Base-by-base conservation (phyloP, 1,140 invertebrate genomes). In the Drosophila persimilis region DNA sequence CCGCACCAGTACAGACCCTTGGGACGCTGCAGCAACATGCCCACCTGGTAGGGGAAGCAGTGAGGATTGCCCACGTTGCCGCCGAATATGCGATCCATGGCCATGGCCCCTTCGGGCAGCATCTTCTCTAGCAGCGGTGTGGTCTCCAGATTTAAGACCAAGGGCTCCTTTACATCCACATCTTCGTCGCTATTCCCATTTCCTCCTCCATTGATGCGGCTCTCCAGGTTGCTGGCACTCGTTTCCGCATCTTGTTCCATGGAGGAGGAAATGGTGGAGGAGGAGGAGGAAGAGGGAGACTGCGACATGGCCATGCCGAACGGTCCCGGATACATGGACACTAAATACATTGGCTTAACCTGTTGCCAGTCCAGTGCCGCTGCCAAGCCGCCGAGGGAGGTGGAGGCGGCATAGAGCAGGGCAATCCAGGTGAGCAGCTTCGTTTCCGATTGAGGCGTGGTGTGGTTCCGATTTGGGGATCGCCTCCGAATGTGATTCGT, bases 1-100 rank as follows among this genome's bases (percentile, higher is more conserved):
- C 94, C 94, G 80, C 94, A 95, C 90, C 90, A 91, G 53, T 91
- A 90, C 0, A 91, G 74, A 59, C 90, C 90, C 52, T 90, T 89
- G 1, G 90, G 90, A 6, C 90, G 62, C 47, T 91, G 89, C 44
- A 91, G 62, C 24, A 91, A 71, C 60, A 92, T 80, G 22, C 91
- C 91, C 17, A 90, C 91, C 71, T 92, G 91, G 67, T 92, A 92
- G 35, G 91, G 91, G 44, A 91, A 86, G 17, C 85, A 85, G 46
- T 91, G 74, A 0, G 80, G 88, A 45, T 79, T 71, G 6, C 90
- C 91, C 17, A 91, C 90, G 55, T 77, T 78, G 13, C 91, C 91
- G 24, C 91, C 91, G 58, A 92, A 91, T 52, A 92, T 91, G 22
- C 83, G 83, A 73, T 88, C 83, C 83, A 88, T 88, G 45, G 83